Conservation (phyloP, 2,797 vertebrate genomes). For the Tinamus major region DNA sequence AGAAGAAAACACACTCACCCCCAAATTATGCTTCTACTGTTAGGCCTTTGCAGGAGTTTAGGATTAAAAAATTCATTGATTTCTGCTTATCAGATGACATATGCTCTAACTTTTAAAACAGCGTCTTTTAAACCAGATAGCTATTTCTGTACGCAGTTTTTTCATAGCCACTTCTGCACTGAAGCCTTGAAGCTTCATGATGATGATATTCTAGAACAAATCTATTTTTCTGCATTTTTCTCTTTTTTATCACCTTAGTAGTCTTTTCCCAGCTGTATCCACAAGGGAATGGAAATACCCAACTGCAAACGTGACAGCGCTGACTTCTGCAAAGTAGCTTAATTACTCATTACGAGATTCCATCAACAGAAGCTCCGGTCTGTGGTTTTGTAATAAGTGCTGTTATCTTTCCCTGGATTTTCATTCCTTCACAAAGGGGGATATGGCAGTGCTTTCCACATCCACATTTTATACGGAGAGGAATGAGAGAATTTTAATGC, state of each 20-base stretch:
- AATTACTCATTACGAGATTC: slow-evolving; percentile 84
- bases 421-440: slow-evolving; percentile 85
- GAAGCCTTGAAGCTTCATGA: slow-evolving; percentile 26
- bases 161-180: slow-evolving; percentile 47
- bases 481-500: slow-evolving; percentile 83
- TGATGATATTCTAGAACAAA: slow-evolving; percentile 69
- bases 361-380: slow-evolving; percentile 81
- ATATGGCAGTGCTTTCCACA: slow-evolving; percentile 79
- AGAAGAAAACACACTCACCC: neutral
- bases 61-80: neutral
- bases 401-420: slow-evolving; percentile 81
- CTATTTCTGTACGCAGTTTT: slow-evolving; percentile 60
- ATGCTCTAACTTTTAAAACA: slow-evolving; percentile 10
- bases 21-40: neutral
- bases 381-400: slow-evolving; percentile 83
- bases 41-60: neutral
- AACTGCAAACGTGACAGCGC: slow-evolving; percentile 75
- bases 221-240: slow-evolving; percentile 40
- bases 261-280: slow-evolving; percentile 76
- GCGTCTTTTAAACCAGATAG: slow-evolving; percentile 26
- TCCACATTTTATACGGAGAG: slow-evolving; percentile 82
- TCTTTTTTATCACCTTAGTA: slow-evolving; percentile 73
- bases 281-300: slow-evolving; percentile 73
- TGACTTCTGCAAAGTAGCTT: slow-evolving; percentile 80
- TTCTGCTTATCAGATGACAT: slow-evolving; percentile 32